Evolutionary conservation across 2,888 invertebrate species (phyloP).

Genomic region (Lycophotia porphyrea): DNA sequence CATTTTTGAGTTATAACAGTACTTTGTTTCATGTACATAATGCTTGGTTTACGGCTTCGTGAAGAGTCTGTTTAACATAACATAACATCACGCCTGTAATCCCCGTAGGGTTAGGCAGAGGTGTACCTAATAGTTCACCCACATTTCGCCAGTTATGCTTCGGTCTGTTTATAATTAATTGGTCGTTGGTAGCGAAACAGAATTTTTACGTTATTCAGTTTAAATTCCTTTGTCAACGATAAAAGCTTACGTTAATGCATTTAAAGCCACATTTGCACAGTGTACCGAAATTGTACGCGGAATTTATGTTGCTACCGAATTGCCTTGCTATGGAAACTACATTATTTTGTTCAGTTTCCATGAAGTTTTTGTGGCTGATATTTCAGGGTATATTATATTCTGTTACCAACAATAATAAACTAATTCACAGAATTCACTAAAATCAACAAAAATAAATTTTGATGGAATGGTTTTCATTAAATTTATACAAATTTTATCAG

Average conservation of each 20-base stretch:
- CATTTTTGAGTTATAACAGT: no score
- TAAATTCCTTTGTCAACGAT: slow-evolving; percentile 40
- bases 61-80: no score
- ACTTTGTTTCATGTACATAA: no score
- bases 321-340: not conserved
- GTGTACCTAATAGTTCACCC: no score
- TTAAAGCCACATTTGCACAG: slow-evolving; percentile 38
- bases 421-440: not conserved
- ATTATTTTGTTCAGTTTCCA: not conserved
- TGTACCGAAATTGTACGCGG: slow-evolving; percentile 35
- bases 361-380: slow-evolving; percentile 5
- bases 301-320: slow-evolving; percentile 30
- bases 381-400: slow-evolving; percentile 6
- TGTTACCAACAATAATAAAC: slow-evolving; percentile 5
- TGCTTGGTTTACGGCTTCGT: no score
- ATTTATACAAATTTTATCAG: not conserved
- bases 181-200: not conserved
- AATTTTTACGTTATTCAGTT: slow-evolving; percentile 24
- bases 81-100: no score
- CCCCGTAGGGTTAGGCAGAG: no score
- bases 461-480: slow-evolving; percentile 9
- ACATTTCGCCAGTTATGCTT: no score
- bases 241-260: slow-evolving; percentile 43
- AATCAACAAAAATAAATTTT: not conserved
- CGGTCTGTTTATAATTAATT: slow-evolving; percentile 26